Conservation (phyloP, 2,888 invertebrate species). For the Tolmerus cingulatus region DNA sequence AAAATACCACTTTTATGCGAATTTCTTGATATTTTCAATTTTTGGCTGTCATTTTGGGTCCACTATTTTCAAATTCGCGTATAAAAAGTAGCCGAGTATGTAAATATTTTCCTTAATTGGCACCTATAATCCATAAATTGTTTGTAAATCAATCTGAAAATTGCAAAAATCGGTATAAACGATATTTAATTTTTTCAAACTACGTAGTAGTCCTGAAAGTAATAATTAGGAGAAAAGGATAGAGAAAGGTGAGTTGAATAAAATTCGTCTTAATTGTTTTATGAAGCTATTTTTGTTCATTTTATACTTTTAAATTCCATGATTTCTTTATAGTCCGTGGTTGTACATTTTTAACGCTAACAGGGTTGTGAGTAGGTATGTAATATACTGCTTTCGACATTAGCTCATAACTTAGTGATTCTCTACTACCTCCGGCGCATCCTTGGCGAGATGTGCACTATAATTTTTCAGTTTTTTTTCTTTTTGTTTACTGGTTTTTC, state of each 20-base stretch:
- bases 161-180: too few relatives aligned
- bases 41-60: too few relatives aligned
- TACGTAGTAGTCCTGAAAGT: neutral
- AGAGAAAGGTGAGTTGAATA: neutral
- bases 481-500: neutral
- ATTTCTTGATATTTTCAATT: too few relatives aligned
- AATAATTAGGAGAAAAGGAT: neutral
- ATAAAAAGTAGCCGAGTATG: too few relatives aligned
- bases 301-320: slow-evolving; percentile 41
- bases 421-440: slow-evolving; percentile 3
- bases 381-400: slow-evolving; percentile 34
- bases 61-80: too few relatives aligned
- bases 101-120: too few relatives aligned
- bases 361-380: slow-evolving; percentile 43
- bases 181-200: too few relatives aligned
- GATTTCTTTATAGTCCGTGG: slow-evolving; percentile 41
- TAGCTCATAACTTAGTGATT: slow-evolving; percentile 30
- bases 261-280: slow-evolving; percentile 7
- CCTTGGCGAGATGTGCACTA: neutral
- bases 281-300: slow-evolving; percentile 39
- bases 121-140: too few relatives aligned
- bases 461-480: neutral
- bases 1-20: too few relatives aligned
- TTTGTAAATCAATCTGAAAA: too few relatives aligned
- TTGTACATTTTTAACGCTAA: slow-evolving; percentile 47